phyloP scores from a whole-genome alignment of 2,797 vertebrate species.

The Gadopsis marmoratus region DNA sequence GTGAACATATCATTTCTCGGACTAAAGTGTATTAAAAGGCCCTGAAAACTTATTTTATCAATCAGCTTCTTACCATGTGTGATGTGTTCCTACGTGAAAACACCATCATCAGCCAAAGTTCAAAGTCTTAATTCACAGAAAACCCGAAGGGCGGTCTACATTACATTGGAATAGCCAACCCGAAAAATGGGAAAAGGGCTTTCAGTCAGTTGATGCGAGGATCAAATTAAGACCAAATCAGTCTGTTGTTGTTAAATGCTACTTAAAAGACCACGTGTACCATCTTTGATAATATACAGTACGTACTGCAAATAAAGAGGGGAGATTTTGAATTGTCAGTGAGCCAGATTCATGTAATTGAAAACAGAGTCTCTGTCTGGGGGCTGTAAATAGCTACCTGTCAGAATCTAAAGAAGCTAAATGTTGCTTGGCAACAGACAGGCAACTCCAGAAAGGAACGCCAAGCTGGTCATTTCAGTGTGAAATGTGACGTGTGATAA shows the following conservation, averaged over 20 bases:
- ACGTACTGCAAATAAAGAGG: background rate
- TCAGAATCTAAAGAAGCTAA: constrained; percentile 58
- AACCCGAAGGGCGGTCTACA: background rate
- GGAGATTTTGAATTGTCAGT: background rate
- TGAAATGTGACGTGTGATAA: constrained; percentile 56
- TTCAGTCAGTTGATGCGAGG: background rate
- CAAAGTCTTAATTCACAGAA: background rate
- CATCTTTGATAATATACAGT: background rate
- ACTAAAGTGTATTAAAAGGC: background rate
- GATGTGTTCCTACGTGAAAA: background rate
- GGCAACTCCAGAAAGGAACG: constrained; percentile 24
- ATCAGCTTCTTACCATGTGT: background rate
- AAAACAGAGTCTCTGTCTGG: constrained; percentile 51
- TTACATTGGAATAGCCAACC: too few species aligned
- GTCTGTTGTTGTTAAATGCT: background rate
- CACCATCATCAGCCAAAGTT: background rate
- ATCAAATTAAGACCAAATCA: background rate
- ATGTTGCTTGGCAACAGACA: constrained; percentile 75
- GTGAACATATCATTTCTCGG: background rate
- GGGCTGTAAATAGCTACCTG: constrained; percentile 72
- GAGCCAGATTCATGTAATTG: constrained; percentile 31
- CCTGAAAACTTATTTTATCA: background rate
- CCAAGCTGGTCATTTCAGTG: constrained; percentile 58
- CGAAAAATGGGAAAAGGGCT: background rate
- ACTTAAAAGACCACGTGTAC: background rate